These are phyloP conservation scores for Pycnonotus jocosus DNA, from an alignment of 2,113 vertebrate genomes.

Conservation along the genomic window DNA sequence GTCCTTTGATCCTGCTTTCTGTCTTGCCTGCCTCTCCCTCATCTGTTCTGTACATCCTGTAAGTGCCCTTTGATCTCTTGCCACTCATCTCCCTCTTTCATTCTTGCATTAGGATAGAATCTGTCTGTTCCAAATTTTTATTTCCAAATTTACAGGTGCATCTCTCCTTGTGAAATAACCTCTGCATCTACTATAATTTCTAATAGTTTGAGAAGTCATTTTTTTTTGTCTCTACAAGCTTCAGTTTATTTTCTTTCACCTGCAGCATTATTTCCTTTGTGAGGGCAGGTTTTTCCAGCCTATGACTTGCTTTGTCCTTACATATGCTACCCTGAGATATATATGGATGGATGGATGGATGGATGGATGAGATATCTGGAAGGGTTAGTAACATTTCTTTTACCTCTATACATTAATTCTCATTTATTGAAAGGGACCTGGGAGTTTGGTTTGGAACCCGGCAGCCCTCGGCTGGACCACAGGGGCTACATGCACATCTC, in stretches of 20 bases:
- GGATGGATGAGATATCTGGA: background rate
- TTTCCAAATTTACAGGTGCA: background rate
- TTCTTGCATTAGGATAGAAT: background rate
- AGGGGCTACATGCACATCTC: background rate
- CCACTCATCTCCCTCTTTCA: background rate
- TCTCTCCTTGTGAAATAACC: background rate
- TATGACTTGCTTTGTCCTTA: background rate
- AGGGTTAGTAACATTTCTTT: background rate
- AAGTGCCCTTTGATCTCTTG: conserved; percentile 34
- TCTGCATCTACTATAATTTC: background rate
- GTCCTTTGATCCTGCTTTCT: conserved; percentile 28
- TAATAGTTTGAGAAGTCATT: background rate
- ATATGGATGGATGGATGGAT: background rate
- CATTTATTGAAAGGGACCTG: background rate
- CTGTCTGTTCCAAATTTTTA: background rate
- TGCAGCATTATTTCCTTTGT: background rate
- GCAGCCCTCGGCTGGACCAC: background rate
- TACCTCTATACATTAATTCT: background rate
- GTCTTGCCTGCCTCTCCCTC: background rate
- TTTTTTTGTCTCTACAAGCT: background rate
- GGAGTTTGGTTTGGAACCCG: background rate
- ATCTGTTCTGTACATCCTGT: background rate
- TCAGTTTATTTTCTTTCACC: background rate
- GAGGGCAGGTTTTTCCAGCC: background rate
- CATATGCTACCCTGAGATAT: background rate